Evolutionary conservation across 2,888 invertebrate genomes (phyloP).

Genomic region (Omphaloscelis lunosa): DNA sequence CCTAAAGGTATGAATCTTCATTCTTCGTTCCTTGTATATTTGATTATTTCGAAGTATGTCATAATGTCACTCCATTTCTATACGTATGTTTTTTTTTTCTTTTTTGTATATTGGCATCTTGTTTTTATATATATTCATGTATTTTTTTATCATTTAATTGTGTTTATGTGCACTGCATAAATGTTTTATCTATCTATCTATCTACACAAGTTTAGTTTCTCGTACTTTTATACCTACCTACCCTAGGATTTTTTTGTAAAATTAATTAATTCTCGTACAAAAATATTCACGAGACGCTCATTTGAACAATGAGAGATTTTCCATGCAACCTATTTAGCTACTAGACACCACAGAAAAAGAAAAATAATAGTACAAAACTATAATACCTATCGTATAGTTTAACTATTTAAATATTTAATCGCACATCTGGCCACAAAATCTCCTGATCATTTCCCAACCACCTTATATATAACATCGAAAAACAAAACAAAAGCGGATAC

Average conservation of each 20-base stretch:
- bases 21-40: no score
- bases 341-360: neutral
- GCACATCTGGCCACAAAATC: slow-evolving; percentile 28
- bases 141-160: no score
- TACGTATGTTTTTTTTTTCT: no score
- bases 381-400: no score
- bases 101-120: no score
- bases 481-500: slow-evolving; percentile 60
- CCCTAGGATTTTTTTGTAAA: neutral
- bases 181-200: no score
- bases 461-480: slow-evolving; percentile 51
- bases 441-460: slow-evolving; percentile 32
- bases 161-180: no score
- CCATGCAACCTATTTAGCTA: neutral
- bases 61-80: no score
- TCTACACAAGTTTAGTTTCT: neutral
- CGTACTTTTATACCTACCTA: neutral
- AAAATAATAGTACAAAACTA: neutral
- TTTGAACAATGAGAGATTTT: neutral
- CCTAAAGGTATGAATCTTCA: neutral
- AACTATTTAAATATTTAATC: slow-evolving; percentile 12
- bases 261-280: neutral
- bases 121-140: no score
- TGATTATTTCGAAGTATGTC: no score
- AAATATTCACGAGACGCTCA: no score